These are phyloP conservation scores for Ciconia boyciana DNA, from an alignment of 2,113 vertebrate genomes.

Conservation along the genomic window DNA sequence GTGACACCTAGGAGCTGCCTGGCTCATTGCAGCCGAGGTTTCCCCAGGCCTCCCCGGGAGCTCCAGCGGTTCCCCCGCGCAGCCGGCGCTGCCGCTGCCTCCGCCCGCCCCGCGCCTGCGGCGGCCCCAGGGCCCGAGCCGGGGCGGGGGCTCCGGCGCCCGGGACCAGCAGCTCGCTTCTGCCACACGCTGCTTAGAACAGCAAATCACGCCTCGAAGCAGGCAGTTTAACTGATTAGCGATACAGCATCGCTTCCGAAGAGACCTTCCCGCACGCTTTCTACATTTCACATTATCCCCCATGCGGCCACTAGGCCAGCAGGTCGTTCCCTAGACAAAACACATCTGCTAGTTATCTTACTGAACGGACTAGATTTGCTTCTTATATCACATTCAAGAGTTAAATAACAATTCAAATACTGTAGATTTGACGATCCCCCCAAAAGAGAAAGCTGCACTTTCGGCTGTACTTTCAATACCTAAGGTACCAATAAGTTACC, in stretches of 20 bases:
- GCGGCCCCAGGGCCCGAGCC: too few relatives aligned
- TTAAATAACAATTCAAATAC: not conserved
- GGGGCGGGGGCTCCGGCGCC: too few relatives aligned
- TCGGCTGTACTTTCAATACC: not conserved
- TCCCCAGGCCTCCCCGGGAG: too few relatives aligned
- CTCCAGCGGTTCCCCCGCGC: too few relatives aligned
- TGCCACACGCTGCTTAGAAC: not conserved
- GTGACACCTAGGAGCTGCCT: conserved; percentile 52
- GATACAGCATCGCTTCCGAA: not conserved
- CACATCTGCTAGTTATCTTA: not conserved
- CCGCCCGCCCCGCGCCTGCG: too few relatives aligned
- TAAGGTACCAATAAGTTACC: too few relatives aligned
- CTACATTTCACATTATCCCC: not conserved
- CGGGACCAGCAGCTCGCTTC: too few relatives aligned
- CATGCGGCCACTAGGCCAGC: not conserved
- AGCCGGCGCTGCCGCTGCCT: too few relatives aligned
- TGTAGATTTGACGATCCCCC: not conserved
- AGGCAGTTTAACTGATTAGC: not conserved
- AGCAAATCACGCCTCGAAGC: not conserved
- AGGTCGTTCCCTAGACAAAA: not conserved
- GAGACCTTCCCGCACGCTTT: not conserved
- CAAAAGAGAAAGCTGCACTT: not conserved
- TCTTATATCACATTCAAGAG: not conserved
- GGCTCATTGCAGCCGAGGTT: not conserved
- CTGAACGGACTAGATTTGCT: not conserved